These are phyloP conservation scores for Cyanistes caeruleus DNA, from an alignment of 2,113 vertebrate genomes.

Conservation along the genomic window DNA sequence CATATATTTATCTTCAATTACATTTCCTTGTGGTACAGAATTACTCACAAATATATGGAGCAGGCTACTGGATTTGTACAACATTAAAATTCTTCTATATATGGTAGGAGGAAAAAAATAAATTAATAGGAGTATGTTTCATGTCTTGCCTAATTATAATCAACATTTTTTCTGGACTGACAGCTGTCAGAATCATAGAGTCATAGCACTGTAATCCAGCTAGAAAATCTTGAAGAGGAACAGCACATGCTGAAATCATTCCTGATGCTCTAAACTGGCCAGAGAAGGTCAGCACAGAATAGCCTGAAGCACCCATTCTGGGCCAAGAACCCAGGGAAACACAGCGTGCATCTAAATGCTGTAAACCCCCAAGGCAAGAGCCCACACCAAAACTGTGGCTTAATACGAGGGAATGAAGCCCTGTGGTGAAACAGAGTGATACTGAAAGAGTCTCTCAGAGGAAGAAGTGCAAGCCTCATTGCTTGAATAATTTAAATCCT, in stretches of 20 bases:
- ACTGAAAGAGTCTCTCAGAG: conserved; percentile 19
- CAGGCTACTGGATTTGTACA: neutral
- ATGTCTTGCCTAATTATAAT: neutral
- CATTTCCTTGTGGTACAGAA: neutral
- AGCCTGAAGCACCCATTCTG: neutral
- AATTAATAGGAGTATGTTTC: neutral
- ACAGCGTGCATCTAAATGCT: neutral
- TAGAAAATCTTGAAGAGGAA: neutral
- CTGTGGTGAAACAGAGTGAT: conserved; percentile 19
- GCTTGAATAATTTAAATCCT: conserved; percentile 63
- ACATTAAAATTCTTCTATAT: neutral
- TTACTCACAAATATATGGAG: neutral
- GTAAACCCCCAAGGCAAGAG: neutral
- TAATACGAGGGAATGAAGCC: neutral
- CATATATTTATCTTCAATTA: neutral
- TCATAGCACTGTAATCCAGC: neutral
- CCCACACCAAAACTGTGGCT: neutral
- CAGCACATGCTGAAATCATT: neutral
- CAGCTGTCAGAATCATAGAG: neutral
- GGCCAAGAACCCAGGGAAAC: neutral
- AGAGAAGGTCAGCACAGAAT: neutral
- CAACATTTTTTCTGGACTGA: neutral
- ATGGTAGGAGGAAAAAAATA: neutral
- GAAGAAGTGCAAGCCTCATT: conserved; percentile 18
- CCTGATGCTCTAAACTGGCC: conserved; percentile 10